phyloP scores from a whole-genome alignment of 2,797 vertebrate species.

The Tiaroga cobitis region DNA sequence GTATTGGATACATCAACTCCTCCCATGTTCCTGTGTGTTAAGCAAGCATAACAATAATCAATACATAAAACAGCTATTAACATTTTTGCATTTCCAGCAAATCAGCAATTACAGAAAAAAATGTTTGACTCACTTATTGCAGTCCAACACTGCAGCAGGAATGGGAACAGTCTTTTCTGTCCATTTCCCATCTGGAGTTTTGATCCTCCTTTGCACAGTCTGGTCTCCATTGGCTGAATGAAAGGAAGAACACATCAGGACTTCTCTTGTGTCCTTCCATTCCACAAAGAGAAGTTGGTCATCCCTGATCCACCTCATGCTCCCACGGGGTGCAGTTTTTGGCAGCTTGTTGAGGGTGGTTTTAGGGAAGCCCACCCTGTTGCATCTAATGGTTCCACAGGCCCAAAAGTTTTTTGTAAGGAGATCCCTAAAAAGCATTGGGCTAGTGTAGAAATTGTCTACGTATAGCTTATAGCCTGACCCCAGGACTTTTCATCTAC shows the following conservation, averaged over 20 bases:
- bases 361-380: background rate
- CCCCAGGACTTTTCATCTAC: no score
- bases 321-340: background rate
- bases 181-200: no score
- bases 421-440: no score
- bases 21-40: background rate
- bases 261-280: background rate
- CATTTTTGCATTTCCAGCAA: background rate
- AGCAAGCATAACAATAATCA: background rate
- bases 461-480: no score
- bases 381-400: background rate
- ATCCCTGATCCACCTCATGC: slow-evolving; percentile 3
- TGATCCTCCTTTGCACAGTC: background rate
- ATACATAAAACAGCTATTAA: background rate
- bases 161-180: no score
- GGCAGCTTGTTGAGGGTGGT: background rate
- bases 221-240: background rate
- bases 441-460: no score
- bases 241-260: background rate
- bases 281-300: background rate
- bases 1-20: background rate
- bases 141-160: no score
- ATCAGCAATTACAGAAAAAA: background rate
- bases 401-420: no score
- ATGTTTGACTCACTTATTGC: no score